phyloP scores from a whole-genome alignment of 2,888 invertebrate species.

The Temnothorax ravouxi region DNA sequence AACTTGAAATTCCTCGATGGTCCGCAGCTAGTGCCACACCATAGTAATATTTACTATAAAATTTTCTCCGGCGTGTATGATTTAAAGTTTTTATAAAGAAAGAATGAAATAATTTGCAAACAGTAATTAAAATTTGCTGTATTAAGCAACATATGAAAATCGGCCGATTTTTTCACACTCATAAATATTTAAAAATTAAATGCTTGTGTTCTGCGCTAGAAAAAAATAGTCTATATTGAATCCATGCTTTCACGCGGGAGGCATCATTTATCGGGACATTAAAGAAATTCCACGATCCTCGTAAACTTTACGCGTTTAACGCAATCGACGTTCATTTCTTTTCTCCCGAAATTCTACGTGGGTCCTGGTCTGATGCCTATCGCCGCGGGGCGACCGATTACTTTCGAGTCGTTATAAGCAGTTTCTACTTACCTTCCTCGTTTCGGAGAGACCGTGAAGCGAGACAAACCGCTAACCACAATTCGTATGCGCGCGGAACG shows the following conservation, averaged over 20 bases:
- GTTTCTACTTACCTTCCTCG: slow-evolving; percentile 72
- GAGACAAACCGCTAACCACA: slow-evolving; percentile 80
- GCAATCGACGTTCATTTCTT: slow-evolving; percentile 47
- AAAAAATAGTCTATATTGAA: neutral
- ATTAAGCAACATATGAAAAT: too few relatives aligned
- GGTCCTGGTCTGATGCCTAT: slow-evolving; percentile 27
- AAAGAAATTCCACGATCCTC: slow-evolving; percentile 23
- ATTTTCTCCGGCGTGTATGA: too few relatives aligned
- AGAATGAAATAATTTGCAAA: neutral
- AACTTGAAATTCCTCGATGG: too few relatives aligned
- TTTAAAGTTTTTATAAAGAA: neutral
- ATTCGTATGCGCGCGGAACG: slow-evolving; percentile 69
- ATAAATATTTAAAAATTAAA: neutral
- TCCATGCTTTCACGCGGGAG: neutral
- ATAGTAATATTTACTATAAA: too few relatives aligned
- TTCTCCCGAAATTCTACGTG: slow-evolving; percentile 55
- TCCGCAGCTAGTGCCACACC: too few relatives aligned
- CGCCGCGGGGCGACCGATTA: slow-evolving; percentile 74
- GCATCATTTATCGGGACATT: neutral
- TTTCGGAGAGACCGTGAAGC: slow-evolving; percentile 76
- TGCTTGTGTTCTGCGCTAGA: neutral
- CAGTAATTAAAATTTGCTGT: neutral
- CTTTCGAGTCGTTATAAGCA: slow-evolving; percentile 75
- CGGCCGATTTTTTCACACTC: neutral
- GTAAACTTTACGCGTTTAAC: slow-evolving; percentile 36